A percentile compares a stretch with the other conserved stretches of the same genome.
These are phyloP conservation scores for Antheraea assamensis DNA, from an alignment of 2,888 invertebrate genomes.

Conservation along the genomic window DNA sequence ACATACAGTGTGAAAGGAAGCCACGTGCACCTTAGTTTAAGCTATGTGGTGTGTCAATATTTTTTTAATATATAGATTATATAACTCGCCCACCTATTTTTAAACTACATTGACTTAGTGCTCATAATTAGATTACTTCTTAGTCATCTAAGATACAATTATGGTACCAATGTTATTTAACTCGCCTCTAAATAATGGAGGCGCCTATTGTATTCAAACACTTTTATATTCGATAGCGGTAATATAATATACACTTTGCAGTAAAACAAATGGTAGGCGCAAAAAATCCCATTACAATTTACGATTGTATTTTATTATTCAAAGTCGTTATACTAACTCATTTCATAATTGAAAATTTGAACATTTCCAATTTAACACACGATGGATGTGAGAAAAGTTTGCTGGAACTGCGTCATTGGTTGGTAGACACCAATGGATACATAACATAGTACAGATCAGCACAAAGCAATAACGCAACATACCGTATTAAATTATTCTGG, in stretches of 20 bases:
- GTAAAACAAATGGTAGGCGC: conserved; percentile 30
- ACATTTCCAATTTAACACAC: conserved; percentile 12
- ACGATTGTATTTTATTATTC: conserved; percentile 26
- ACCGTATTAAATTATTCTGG: not conserved
- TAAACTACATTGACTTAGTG: too few relatives aligned
- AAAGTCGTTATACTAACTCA: conserved; percentile 17
- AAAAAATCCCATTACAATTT: conserved; percentile 36
- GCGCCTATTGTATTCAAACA: not conserved
- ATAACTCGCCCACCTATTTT: too few relatives aligned
- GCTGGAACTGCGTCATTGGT: not conserved
- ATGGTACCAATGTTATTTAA: too few relatives aligned
- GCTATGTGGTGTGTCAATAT: too few relatives aligned
- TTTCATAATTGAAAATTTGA: conserved; percentile 19
- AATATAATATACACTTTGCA: not conserved
- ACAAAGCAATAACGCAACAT: not conserved
- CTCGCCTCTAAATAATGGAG: too few relatives aligned
- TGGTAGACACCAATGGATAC: not conserved
- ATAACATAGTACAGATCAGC: not conserved
- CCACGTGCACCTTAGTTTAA: too few relatives aligned
- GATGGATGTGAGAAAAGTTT: not conserved
- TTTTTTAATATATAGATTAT: too few relatives aligned
- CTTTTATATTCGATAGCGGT: not conserved
- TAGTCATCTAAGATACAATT: too few relatives aligned
- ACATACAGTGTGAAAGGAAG: too few relatives aligned
- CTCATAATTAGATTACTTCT: too few relatives aligned